phyloP scores from a whole-genome alignment of 2,113 vertebrate genomes.

The Hippocampus guttulatus region DNA sequence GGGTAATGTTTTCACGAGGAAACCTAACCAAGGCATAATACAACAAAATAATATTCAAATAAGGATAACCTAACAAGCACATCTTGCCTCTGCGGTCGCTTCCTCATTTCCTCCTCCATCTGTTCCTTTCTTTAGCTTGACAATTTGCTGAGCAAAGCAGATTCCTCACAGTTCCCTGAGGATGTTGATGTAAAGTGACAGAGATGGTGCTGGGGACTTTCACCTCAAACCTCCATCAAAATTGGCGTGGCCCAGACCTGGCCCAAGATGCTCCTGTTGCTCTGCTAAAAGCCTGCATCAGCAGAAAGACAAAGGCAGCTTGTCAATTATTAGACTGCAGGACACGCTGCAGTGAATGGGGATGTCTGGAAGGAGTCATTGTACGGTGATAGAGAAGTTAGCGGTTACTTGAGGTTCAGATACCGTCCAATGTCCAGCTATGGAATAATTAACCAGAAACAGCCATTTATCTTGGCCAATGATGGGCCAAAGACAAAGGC shows the following conservation, averaged over 20 bases:
- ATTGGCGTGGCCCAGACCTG: slow-evolving; percentile 59
- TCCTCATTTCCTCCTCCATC: slow-evolving; percentile 48
- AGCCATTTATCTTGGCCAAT: slow-evolving; percentile 66
- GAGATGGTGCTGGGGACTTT: slow-evolving; percentile 32
- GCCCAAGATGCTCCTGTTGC: slow-evolving; percentile 54
- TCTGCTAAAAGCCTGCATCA: slow-evolving; percentile 70
- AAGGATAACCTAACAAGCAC: slow-evolving; percentile 54
- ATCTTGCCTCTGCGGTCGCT: slow-evolving; percentile 55
- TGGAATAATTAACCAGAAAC: slow-evolving; percentile 74
- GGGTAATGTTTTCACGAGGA: neutral
- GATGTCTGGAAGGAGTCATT: slow-evolving; percentile 64
- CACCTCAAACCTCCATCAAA: slow-evolving; percentile 62
- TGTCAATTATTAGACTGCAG: slow-evolving; percentile 62
- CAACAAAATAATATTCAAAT: neutral
- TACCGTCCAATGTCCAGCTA: slow-evolving; percentile 44
- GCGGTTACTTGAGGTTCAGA: slow-evolving; percentile 65
- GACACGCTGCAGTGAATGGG: slow-evolving; percentile 56
- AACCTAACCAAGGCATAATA: neutral
- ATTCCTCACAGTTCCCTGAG: slow-evolving; percentile 42
- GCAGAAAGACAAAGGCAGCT: slow-evolving; percentile 65
- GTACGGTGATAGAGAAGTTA: slow-evolving; percentile 58
- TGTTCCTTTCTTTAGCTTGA: slow-evolving; percentile 51
- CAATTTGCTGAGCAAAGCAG: slow-evolving; percentile 72
- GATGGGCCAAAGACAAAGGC: slow-evolving; percentile 59
- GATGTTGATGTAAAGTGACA: slow-evolving; percentile 31